Evolutionary conservation across 1,140 invertebrate species (phyloP).

Genomic region (Aradophagus sp.): DNA sequence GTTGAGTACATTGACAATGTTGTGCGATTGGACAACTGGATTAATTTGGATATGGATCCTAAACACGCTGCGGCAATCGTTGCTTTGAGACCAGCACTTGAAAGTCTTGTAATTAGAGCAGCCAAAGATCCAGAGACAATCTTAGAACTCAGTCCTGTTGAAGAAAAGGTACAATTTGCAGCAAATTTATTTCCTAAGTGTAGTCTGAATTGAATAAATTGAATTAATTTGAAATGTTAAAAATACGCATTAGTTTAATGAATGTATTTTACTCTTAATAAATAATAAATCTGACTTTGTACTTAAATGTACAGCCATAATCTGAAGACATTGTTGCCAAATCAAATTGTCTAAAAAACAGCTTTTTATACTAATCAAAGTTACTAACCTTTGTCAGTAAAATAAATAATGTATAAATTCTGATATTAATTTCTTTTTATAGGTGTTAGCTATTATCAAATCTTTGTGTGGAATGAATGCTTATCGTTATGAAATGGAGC

Average conservation of each 20-base stretch:
- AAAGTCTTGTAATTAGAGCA: slow-evolving; percentile 86
- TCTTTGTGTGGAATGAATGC: slow-evolving; percentile 83
- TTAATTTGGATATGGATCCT: slow-evolving; percentile 91
- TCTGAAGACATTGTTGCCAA: too few species aligned
- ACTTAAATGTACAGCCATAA: too few species aligned
- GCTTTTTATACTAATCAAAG: too few species aligned
- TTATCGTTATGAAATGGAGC: slow-evolving; percentile 81
- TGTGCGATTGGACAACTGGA: slow-evolving; percentile 92
- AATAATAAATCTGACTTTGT: background rate
- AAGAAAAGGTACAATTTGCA: slow-evolving; percentile 78
- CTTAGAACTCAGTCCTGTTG: slow-evolving; percentile 74
- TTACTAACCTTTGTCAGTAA: too few species aligned
- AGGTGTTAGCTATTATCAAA: slow-evolving; percentile 80
- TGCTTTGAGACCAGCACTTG: slow-evolving; percentile 89
- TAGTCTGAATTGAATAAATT: too few species aligned
- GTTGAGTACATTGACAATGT: slow-evolving; percentile 84
- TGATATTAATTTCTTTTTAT: slow-evolving; percentile 19
- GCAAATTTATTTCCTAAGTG: too few species aligned
- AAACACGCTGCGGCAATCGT: slow-evolving; percentile 86
- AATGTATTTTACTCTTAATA: background rate
- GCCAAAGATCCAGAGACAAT: slow-evolving; percentile 82
- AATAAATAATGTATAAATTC: too few species aligned
- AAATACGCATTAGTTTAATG: background rate
- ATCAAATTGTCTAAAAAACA: too few species aligned
- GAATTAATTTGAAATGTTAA: background rate